A percentile compares a stretch with the other conserved stretches of the same genome.
Evolutionary conservation across 2,113 vertebrate species (phyloP).

Genomic region (Malaclemys terrapin): DNA sequence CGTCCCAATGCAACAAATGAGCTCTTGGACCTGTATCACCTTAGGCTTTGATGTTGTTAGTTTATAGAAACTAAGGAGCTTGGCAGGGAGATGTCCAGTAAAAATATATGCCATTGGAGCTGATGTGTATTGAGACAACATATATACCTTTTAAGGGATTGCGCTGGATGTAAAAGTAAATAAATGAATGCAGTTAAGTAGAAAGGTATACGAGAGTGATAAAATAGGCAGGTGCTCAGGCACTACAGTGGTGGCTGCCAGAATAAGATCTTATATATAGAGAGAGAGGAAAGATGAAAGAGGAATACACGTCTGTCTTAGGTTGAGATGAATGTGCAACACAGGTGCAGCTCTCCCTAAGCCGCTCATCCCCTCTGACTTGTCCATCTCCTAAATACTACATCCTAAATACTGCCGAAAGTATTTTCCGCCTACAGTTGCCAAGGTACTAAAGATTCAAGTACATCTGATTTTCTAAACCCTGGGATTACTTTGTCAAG

Average conservation of each 20-base stretch:
- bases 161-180: not conserved
- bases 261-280: not conserved
- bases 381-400: not conserved
- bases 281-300: not conserved
- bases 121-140: not conserved
- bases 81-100: not conserved
- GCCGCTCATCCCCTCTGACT: not conserved
- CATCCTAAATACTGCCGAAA: not conserved
- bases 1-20: conserved; percentile 40
- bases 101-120: not conserved
- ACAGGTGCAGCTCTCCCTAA: not conserved
- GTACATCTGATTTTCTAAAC: conserved; percentile 1
- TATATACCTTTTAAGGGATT: not conserved
- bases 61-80: not conserved
- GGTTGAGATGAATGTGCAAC: not conserved
- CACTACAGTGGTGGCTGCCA: not conserved
- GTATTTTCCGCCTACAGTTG: not conserved
- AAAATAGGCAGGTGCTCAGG: not conserved
- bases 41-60: conserved; percentile 16
- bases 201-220: not conserved
- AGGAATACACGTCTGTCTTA: not conserved
- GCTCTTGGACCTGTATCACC: conserved; percentile 37
- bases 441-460: not conserved
- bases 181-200: not conserved
- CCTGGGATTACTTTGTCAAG: not conserved